These are phyloP conservation scores for Gallinago jamesoni DNA, from an alignment of 2,113 vertebrate species.

Conservation along the genomic window DNA sequence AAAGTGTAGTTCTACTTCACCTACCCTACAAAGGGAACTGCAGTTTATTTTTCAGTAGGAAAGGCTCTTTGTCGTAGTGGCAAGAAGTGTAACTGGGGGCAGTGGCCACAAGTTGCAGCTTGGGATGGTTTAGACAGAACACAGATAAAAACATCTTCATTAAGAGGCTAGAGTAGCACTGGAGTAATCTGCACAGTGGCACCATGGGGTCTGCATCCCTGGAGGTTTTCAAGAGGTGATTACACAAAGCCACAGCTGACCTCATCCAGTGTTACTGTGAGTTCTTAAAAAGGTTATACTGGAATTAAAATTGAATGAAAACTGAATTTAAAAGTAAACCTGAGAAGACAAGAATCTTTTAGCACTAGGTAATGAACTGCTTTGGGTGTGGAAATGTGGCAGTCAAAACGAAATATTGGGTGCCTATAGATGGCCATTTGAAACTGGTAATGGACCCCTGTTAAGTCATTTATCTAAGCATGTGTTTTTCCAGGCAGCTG, in stretches of 20 bases:
- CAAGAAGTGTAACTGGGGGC: background rate
- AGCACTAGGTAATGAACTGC: background rate
- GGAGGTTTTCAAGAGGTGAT: background rate
- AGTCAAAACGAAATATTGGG: background rate
- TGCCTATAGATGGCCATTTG: background rate
- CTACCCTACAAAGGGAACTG: background rate
- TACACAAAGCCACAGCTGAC: background rate
- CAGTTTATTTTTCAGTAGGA: background rate
- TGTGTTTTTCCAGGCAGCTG: background rate
- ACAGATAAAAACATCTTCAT: background rate
- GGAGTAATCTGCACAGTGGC: background rate
- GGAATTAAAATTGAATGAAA: background rate
- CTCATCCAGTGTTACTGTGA: background rate
- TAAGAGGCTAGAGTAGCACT: background rate
- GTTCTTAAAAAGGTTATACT: background rate
- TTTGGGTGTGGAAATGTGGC: background rate
- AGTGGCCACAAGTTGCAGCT: background rate
- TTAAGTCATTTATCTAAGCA: background rate
- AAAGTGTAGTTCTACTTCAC: background rate
- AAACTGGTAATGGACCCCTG: background rate
- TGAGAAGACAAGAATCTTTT: background rate
- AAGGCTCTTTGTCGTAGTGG: background rate
- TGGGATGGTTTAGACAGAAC: background rate
- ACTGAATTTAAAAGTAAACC: background rate
- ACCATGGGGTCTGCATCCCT: background rate